Evolutionary conservation across 35 echinoderm and acorn worm species (phyloP).

Genomic region (Hemicentrotus pulcherrimus): DNA sequence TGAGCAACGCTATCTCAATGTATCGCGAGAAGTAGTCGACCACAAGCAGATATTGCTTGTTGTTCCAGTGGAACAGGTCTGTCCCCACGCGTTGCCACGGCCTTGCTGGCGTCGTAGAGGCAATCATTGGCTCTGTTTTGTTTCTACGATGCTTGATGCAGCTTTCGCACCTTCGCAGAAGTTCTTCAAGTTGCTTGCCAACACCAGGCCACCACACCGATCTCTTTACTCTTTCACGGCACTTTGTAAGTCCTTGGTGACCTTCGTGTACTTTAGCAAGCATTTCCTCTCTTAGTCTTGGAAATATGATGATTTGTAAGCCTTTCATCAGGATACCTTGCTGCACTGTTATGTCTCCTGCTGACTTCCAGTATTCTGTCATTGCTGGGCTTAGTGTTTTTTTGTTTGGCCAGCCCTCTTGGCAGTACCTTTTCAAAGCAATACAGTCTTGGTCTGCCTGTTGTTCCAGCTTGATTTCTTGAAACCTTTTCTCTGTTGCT

Average conservation of each 20-base stretch:
- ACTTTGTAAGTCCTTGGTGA: conserved; percentile 39
- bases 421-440: neutral
- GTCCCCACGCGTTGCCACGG: conserved; percentile 70
- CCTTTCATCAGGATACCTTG: conserved; percentile 5
- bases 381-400: neutral
- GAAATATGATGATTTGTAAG: conserved; percentile 49
- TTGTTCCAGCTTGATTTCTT: neutral
- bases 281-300: conserved; percentile 44
- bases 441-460: neutral
- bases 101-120: conserved; percentile 24
- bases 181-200: conserved; percentile 43
- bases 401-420: neutral
- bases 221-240: conserved; percentile 34
- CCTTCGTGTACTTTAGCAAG: conserved; percentile 64
- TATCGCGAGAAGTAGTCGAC: conserved; percentile 65
- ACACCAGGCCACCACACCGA: conserved; percentile 83
- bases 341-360: neutral
- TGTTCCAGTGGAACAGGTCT: conserved; percentile 65
- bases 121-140: conserved; percentile 59
- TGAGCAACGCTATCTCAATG: conserved; percentile 56
- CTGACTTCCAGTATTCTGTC: neutral
- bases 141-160: conserved; percentile 63
- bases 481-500: neutral
- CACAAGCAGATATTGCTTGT: conserved; percentile 67
- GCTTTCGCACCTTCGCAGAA: conserved; percentile 45